Percentiles rank a stretch among this genome's conserved stretches.
phyloP scores from a whole-genome alignment of 2,888 invertebrate species.

The Drosophila pseudotakahashii region DNA sequence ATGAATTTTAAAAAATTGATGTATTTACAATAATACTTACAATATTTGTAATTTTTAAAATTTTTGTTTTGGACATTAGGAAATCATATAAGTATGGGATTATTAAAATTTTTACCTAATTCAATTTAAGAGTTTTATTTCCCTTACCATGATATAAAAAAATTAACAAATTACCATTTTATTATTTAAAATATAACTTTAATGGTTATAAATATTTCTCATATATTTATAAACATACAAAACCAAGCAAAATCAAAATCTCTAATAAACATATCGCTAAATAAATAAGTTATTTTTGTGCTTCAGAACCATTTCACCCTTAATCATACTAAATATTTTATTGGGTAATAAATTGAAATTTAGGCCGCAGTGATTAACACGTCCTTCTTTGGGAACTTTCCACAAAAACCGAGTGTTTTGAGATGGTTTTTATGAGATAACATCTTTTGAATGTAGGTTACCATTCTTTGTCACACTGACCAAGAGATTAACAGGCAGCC shows the following conservation, averaged over 20 bases:
- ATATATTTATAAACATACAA: too few relatives aligned
- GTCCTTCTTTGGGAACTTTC: constrained; percentile 5
- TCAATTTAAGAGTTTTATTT: too few relatives aligned
- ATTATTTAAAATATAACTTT: too few relatives aligned
- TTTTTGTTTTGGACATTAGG: too few relatives aligned
- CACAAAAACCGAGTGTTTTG: background rate
- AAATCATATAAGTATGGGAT: too few relatives aligned
- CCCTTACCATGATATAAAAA: too few relatives aligned
- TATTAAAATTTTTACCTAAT: too few relatives aligned
- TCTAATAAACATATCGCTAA: background rate
- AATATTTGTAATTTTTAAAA: too few relatives aligned
- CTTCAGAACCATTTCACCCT: background rate
- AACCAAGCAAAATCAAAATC: background rate
- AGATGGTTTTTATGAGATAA: constrained; percentile 1
- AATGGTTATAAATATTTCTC: too few relatives aligned
- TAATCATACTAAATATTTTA: constrained; percentile 19
- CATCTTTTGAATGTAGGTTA: constrained; percentile 8
- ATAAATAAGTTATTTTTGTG: background rate
- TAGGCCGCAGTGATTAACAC: constrained; percentile 10
- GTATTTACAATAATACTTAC: too few relatives aligned
- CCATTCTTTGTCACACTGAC: constrained; percentile 14
- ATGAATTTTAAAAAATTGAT: too few relatives aligned
- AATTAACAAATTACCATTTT: too few relatives aligned
- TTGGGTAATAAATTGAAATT: background rate
- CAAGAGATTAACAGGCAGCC: background rate